phyloP scores from a whole-genome alignment of 2,113 vertebrate genomes.

The Protobothrops mucrosquamatus region DNA sequence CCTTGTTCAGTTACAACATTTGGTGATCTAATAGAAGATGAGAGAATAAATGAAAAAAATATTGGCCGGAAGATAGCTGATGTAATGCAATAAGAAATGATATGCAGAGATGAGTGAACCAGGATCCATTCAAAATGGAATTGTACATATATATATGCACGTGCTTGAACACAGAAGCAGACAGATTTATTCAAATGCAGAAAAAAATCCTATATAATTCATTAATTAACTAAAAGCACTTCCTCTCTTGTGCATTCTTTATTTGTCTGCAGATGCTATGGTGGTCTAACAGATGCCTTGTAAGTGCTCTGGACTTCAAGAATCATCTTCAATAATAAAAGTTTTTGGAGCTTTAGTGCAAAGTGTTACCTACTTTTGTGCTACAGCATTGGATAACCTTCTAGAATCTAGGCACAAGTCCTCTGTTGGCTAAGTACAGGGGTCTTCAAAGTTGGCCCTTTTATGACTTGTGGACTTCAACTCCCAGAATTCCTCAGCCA shows the following conservation, averaged over 20 bases:
- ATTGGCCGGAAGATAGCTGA: background rate
- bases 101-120: background rate
- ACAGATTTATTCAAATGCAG: background rate
- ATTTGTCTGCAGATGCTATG: background rate
- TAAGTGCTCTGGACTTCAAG: background rate
- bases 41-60: background rate
- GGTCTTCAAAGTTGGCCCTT: too few species aligned
- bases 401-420: background rate
- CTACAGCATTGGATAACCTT: background rate
- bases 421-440: background rate
- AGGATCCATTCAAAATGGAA: background rate
- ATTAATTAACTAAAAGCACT: background rate
- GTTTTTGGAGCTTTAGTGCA: background rate
- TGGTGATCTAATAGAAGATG: background rate
- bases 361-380: background rate
- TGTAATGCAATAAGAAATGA: background rate
- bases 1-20: background rate
- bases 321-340: background rate
- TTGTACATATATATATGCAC: background rate
- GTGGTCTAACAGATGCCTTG: too few species aligned
- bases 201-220: background rate
- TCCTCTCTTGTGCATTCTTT: background rate
- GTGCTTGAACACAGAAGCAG: background rate
- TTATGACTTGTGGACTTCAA: too few species aligned
- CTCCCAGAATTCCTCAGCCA: too few species aligned